Evolutionary conservation across 2,113 vertebrate species (phyloP), one percentile per base, ranked within the genome.

Genomic region (Nannobrachium achirus): DNA sequence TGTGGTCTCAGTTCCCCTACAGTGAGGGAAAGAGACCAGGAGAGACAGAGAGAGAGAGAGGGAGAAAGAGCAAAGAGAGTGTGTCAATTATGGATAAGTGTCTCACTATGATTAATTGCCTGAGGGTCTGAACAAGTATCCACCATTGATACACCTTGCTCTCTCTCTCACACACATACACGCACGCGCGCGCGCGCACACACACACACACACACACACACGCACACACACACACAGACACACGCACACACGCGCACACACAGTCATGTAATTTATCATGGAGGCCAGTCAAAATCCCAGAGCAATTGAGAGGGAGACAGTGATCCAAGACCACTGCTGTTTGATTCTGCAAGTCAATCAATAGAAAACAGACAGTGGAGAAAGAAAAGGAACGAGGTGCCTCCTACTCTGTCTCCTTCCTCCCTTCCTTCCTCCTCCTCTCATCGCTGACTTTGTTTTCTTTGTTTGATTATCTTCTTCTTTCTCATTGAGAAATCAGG

Each of bases 21-120:
- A 45, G 3, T 14, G 14, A 58, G 71, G 83, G 25, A 33, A 5
- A 33, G 25, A 33, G 25, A 33, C 25, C 25, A 33, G 80, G 79
- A 70, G 72, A 71, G 51, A 49, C 68, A 70, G 81, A 52, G 14
- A 20, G 19, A 20, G 19, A 80, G 59, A 73, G 73, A 51, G 46
- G 7, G 46, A 13, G 5, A 48, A 48, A 51, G 62, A 39, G 19
- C 46, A 16, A 51, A 8, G 14, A 20, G n/a, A 52, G 15, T 15
- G 42, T 68, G 67, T 69, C 78, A 76, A 86, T 89, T 85, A 86
- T 76, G 66, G 81, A 87, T 72, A 66, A 81, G 82, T 44, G 64
- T 39, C 60, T 48, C 55, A 11, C 61, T 70, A 46, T 84, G 85
- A 82, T 90, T 75, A 4, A 86, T 86, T 79, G 69, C 61, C 73